These are phyloP conservation scores for Sebastes matsubarae DNA, from an alignment of 2,797 vertebrate species.

Conservation along the genomic window DNA sequence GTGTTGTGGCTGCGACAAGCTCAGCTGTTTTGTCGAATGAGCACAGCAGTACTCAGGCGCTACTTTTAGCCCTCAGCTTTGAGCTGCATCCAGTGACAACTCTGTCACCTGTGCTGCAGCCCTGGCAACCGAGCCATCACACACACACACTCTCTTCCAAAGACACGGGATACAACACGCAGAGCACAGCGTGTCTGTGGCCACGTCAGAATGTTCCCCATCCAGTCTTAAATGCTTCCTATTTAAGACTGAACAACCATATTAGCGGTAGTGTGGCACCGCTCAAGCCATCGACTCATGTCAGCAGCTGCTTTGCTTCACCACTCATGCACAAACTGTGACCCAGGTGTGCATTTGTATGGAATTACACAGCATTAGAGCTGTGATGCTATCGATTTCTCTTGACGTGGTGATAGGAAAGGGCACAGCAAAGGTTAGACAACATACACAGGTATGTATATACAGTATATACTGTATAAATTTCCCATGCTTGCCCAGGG, in stretches of 20 bases:
- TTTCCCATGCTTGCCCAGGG: not conserved
- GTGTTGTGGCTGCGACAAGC: constrained; percentile 69
- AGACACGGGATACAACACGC: constrained; percentile 39
- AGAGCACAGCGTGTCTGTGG: constrained; percentile 35
- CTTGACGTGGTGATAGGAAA: not conserved
- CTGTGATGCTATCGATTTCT: not conserved
- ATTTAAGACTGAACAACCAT: constrained; percentile 27
- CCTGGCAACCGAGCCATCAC: constrained; percentile 61
- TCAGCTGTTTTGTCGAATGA: constrained; percentile 78
- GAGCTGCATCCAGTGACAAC: constrained; percentile 63
- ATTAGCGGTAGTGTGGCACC: constrained; percentile 2
- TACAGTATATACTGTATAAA: not conserved
- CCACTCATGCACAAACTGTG: constrained; percentile 35
- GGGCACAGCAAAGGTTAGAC: not conserved
- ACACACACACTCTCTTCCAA: constrained; percentile 47
- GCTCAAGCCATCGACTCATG: constrained; percentile 13
- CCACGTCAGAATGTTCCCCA: constrained; percentile 16
- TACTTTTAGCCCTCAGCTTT: constrained; percentile 74
- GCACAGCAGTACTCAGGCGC: constrained; percentile 58
- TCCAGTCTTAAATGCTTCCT: constrained; percentile 11
- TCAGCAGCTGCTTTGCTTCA: constrained; percentile 45
- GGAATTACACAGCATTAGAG: not conserved
- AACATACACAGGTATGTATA: not conserved
- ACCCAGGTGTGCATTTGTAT: constrained; percentile 25
- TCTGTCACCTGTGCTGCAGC: constrained; percentile 71